Base-by-base conservation (phyloP, 2,888 invertebrate genomes). In the Caenorhabditis afra region DNA sequence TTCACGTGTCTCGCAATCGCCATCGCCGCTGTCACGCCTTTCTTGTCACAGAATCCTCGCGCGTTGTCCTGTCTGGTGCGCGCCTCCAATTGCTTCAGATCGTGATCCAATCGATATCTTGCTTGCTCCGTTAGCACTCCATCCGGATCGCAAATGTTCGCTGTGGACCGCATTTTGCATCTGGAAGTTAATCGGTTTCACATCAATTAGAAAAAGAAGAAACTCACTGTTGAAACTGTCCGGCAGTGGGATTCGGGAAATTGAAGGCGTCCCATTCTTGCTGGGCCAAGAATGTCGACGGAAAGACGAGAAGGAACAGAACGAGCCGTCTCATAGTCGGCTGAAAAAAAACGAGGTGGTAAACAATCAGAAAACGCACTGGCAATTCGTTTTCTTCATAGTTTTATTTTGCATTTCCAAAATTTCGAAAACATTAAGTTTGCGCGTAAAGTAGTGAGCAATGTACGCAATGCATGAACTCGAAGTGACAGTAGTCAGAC, bases 81-180 rank as follows among this genome's bases (percentile, higher is more conserved):
- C 11, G 71, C 45, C 50, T 89, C 89, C 53, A 88, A 77, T 49
- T 85, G 85, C 55, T 85, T 83, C 64, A 89, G 73, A 49, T 89
- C 87, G 58, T 89, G 85, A 61, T 89, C 87, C 14, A 89, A 61
- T 37, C 88, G 83, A 73, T 87, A 88, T 66, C 85, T 75, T 16
- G 85, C 77, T 22, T 81, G 73, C 61, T 88, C 88, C n/a, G 65
- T 77, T 8, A 89, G 74, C 18, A 89, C 85, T 41, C 78, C 83
- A 66, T 89, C 89, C n/a, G 89, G 88, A 62, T 89, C 89, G 61
- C 89, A 89, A 39, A 89, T 81, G 39, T 81, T 80, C 0, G 86
- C 85, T 7, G 85, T 79, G 12, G 86, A 85, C 59, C 73, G 65
- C 85, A 85, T 85, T 52, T 76, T 66, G 44, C 85, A 85, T 82